Evolutionary conservation across 2,888 invertebrate genomes (phyloP).

Genomic region (Aphidoletes aphidimyza): DNA sequence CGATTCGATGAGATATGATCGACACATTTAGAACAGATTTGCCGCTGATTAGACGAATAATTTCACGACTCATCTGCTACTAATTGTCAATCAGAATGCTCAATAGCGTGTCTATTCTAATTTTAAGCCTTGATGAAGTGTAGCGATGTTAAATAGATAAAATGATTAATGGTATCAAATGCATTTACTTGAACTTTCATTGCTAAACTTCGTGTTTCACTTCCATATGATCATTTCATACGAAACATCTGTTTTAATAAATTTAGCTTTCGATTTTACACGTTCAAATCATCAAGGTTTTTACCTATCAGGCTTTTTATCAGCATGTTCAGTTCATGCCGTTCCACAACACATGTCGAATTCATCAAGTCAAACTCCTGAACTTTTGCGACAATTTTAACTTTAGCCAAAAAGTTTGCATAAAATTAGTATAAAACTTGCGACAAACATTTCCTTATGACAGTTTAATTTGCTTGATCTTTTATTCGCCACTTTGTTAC

Average conservation of each 20-base stretch:
- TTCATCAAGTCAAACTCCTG: neutral
- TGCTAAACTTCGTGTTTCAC: too few relatives aligned
- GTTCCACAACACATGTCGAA: neutral
- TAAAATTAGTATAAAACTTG: neutral
- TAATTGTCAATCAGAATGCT: neutral
- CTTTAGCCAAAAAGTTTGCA: neutral
- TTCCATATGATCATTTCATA: too few relatives aligned
- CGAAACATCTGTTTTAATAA: too few relatives aligned
- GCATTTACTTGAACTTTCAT: too few relatives aligned
- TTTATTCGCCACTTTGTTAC: neutral
- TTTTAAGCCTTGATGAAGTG: too few relatives aligned
- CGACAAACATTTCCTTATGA: neutral
- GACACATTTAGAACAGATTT: neutral
- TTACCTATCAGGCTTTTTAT: neutral
- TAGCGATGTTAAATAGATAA: too few relatives aligned
- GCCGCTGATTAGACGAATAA: neutral
- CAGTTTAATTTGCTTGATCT: neutral
- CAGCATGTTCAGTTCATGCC: neutral
- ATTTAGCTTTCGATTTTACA: too few relatives aligned
- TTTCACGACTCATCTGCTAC: neutral
- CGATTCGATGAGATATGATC: neutral
- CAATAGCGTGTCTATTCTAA: too few relatives aligned
- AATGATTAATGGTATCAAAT: too few relatives aligned
- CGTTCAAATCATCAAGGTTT: too few relatives aligned
- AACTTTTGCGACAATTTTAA: constrained; percentile 28